Conservation (phyloP, 1,140 invertebrate species). For the Drosophila guanche region DNA sequence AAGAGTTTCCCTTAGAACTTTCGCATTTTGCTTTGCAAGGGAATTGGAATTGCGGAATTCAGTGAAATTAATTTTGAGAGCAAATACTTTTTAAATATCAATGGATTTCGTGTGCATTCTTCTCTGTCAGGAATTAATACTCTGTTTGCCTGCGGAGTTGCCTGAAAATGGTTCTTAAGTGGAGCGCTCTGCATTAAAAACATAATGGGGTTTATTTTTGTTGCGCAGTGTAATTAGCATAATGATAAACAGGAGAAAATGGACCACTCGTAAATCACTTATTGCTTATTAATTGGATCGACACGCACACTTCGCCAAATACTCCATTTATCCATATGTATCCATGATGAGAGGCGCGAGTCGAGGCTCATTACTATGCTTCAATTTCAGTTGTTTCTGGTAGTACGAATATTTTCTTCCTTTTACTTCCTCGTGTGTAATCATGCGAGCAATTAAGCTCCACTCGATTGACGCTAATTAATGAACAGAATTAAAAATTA, state of each 20-base stretch:
- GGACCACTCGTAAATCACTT: slow-evolving; percentile 4
- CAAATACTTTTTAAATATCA: too few species aligned
- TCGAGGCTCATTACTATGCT: slow-evolving; percentile 18
- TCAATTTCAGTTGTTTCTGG: slow-evolving; percentile 4
- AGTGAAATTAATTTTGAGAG: too few species aligned
- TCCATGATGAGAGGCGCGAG: too few species aligned
- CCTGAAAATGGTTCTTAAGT: too few species aligned
- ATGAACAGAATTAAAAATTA: slow-evolving; percentile 77
- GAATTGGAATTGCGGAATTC: too few species aligned
- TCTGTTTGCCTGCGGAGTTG: too few species aligned
- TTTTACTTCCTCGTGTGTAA: slow-evolving; percentile 38
- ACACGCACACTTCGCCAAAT: not conserved
- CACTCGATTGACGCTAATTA: slow-evolving; percentile 67
- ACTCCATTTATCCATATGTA: too few species aligned
- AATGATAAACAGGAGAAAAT: slow-evolving; percentile 7
- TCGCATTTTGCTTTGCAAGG: too few species aligned
- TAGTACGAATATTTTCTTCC: not conserved
- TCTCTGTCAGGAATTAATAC: too few species aligned
- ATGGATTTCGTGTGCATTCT: too few species aligned
- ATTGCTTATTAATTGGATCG: slow-evolving; percentile 26
- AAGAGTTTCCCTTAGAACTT: too few species aligned
- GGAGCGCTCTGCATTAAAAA: too few species aligned
- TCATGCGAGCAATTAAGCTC: slow-evolving; percentile 60
- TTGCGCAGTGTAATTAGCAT: not conserved
- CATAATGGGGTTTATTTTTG: not conserved